A percentile compares a stretch with the other conserved stretches of the same genome.
Evolutionary conservation across 92 coral and sea anemone species (phyloP).

Genomic region (Phenganax marumi): DNA sequence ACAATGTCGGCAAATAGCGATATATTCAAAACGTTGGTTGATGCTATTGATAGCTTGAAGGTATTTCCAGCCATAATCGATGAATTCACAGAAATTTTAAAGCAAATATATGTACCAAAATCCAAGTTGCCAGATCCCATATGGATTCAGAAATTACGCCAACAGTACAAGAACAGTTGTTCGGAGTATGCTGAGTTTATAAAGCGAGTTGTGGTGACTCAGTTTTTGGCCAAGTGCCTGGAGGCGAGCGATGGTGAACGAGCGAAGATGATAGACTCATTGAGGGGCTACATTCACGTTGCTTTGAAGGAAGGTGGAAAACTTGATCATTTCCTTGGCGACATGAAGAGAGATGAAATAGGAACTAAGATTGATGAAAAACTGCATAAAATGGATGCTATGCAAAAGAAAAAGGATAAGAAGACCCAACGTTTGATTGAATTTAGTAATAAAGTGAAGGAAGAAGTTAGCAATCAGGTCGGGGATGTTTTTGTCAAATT

Average conservation of each 20-base stretch:
- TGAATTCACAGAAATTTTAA: conserved; percentile 11
- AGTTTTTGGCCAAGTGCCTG: conserved; percentile 23
- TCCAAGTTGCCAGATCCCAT: conserved; percentile 1
- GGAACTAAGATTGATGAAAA: conserved; percentile 23
- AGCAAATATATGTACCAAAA: conserved; percentile 14
- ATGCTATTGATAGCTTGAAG: conserved; percentile 5
- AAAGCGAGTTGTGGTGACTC: background rate
- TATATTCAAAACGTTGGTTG: background rate
- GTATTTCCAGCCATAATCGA: conserved; percentile 20
- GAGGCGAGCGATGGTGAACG: background rate
- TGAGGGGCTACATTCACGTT: conserved; percentile 16
- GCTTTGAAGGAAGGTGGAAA: background rate
- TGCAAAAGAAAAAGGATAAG: conserved; percentile 8
- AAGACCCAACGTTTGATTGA: background rate
- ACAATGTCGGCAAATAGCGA: background rate
- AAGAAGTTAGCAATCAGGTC: conserved; percentile 8
- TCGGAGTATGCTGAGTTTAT: conserved; percentile 19
- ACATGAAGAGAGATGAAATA: background rate
- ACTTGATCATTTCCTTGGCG: conserved; percentile 17
- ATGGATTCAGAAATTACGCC: conserved; percentile 20
- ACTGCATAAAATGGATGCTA: conserved; percentile 14
- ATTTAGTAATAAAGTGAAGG: conserved; percentile 20
- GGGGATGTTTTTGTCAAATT: conserved; percentile 30
- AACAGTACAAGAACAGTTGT: conserved; percentile 13
- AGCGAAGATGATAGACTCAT: background rate